Evolutionary conservation across 2,797 vertebrate species (phyloP), one percentile per base, ranked within the genome.

Genomic region (Poeciliopsis infans): DNA sequence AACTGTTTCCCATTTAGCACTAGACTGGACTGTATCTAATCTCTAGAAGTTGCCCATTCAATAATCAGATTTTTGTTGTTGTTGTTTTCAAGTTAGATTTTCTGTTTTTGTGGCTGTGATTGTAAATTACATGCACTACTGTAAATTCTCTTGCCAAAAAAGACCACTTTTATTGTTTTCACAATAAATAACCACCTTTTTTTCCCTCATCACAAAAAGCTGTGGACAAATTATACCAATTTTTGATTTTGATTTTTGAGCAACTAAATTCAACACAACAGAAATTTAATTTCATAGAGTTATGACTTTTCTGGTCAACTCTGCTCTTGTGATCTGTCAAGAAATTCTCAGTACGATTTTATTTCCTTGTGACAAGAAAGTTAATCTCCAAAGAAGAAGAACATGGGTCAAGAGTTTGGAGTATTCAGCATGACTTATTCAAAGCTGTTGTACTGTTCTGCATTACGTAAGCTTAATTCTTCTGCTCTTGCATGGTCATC

Each of bases 291-390:
- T 39, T 66, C 7, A 36, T 39, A 11, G n/a, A 55, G 51, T 55
- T n/a, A 3, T 55, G 53, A n/a, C 53, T 55, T 55, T 55, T 55
- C 23, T n/a, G 51, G 51, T 55, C 51, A 55, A n/a, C 51, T 4
- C 23, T 55, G 51, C 51, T 55, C 25, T 55, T 55, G 25, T n/a
- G 51, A 64, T 36, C 16, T 36, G 33, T 11, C 33, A 39, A 72
- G 7, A 49, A 33, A 25, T 28, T 53, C 8, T 39, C 20, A 25
- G 6, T 7, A 23, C 12, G 25, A 28, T 74, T 43, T 51, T 3
- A 13, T 74, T 74, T 74, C 39, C 64, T 39, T 68, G 64, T 15
- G 39, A 68, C 66, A 74, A 45, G 13, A 74, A 39, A 74, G 36
- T 74, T 74, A 25, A 75, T 31, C 8, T 28, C 7, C 7, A 59